These are phyloP conservation scores for Mycalesis mineus DNA, from an alignment of 2,888 invertebrate genomes.

Conservation along the genomic window DNA sequence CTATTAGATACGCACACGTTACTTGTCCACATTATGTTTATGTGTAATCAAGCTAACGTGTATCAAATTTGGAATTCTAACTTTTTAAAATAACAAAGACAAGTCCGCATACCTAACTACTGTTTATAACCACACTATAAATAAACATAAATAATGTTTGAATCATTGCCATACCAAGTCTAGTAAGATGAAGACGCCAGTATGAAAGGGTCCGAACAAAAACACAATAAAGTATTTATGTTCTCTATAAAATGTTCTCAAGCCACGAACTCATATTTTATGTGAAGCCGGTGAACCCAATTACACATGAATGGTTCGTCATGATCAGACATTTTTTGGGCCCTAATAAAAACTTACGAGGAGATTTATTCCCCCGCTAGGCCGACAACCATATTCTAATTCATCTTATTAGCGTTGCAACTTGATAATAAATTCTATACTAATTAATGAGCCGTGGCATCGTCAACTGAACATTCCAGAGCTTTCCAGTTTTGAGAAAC, in stretches of 20 bases:
- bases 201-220: constrained; percentile 53
- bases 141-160: neutral
- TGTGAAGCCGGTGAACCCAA: constrained; percentile 69
- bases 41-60: too few species aligned
- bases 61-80: too few species aligned
- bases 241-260: constrained; percentile 68
- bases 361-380: constrained; percentile 64
- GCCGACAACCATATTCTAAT: constrained; percentile 51
- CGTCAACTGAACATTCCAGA: constrained; percentile 23
- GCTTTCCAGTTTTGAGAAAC: constrained; percentile 11
- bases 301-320: constrained; percentile 74
- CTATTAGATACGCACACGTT: too few species aligned
- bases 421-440: constrained; percentile 51
- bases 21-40: too few species aligned
- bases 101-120: too few species aligned
- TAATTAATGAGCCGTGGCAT: constrained; percentile 36
- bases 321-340: constrained; percentile 70
- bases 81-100: too few species aligned
- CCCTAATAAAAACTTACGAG: constrained; percentile 60
- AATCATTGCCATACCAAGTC: constrained; percentile 6
- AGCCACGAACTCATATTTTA: constrained; percentile 70
- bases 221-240: constrained; percentile 74
- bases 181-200: constrained; percentile 29
- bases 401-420: constrained; percentile 54
- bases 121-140: too few species aligned